phyloP scores from a whole-genome alignment of 2,888 invertebrate species.

The Epistrophe grossulariae region DNA sequence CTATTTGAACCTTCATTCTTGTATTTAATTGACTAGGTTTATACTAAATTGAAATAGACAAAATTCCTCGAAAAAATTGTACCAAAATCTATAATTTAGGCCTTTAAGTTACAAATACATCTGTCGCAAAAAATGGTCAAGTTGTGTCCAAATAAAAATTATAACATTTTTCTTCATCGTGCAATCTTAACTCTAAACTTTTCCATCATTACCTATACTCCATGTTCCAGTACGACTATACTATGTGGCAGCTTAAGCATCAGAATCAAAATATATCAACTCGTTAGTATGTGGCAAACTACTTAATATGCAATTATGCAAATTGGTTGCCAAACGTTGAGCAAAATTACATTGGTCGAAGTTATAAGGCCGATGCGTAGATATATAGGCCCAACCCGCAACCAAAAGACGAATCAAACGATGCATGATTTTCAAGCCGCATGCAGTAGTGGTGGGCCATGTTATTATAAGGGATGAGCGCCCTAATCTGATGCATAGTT shows the following conservation, averaged over 20 bases:
- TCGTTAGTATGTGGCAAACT: constrained; percentile 60
- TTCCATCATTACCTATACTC: constrained; percentile 40
- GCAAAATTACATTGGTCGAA: constrained; percentile 12
- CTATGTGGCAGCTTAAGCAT: not conserved
- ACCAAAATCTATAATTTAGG: not conserved
- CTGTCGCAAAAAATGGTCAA: constrained; percentile 21
- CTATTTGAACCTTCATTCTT: too few species aligned
- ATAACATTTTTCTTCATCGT: constrained; percentile 33
- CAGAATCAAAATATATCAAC: constrained; percentile 60
- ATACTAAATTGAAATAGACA: too few species aligned
- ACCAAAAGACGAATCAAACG: constrained; percentile 43
- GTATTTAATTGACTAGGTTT: too few species aligned
- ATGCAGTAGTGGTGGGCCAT: constrained; percentile 39
- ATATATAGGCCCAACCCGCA: not conserved
- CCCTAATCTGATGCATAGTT: constrained; percentile 73
- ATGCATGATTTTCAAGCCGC: constrained; percentile 54
- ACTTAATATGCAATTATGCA: constrained; percentile 69
- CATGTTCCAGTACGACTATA: constrained; percentile 8
- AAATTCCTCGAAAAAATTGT: too few species aligned
- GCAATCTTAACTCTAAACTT: constrained; percentile 26
- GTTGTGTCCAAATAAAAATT: constrained; percentile 8
- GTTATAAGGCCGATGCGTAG: constrained; percentile 43
- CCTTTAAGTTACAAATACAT: constrained; percentile 20
- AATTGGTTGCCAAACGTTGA: constrained; percentile 49
- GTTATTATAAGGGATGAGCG: constrained; percentile 68